phyloP scores from a whole-genome alignment of 2,113 vertebrate species.

The Sterna hirundo region DNA sequence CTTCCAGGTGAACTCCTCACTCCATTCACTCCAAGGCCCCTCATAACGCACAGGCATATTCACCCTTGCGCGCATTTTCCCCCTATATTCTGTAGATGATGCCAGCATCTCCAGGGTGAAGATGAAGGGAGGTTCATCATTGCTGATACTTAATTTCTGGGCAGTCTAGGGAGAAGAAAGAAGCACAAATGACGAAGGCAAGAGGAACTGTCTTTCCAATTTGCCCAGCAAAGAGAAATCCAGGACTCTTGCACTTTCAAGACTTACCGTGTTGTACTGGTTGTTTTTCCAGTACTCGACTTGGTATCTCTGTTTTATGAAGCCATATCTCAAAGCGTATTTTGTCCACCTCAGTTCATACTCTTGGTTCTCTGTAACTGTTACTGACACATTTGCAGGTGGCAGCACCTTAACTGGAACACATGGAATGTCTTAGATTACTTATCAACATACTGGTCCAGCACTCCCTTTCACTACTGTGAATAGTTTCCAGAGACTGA shows the following conservation, averaged over 20 bases:
- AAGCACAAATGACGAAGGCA: background rate
- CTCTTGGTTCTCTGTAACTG: background rate
- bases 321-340: rapidly evolving
- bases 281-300: constrained; percentile 60
- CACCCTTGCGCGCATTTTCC: constrained; percentile 68
- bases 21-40: constrained; percentile 78
- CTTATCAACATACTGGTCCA: background rate
- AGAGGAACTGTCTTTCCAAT: background rate
- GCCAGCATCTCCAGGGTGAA: constrained; percentile 46
- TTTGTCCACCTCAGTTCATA: constrained; percentile 68
- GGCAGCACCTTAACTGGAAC: constrained; percentile 69
- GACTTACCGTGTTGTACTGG: background rate
- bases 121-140: background rate
- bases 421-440: background rate
- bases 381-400: constrained; percentile 55
- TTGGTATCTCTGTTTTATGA: constrained; percentile 54
- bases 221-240: background rate
- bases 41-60: background rate
- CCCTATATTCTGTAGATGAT: constrained; percentile 59
- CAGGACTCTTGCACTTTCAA: background rate
- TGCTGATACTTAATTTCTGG: background rate
- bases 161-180: background rate
- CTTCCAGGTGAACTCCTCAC: constrained; percentile 64
- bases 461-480: background rate
- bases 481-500: background rate